Evolutionary conservation across 2,888 invertebrate genomes (phyloP).

Genomic region (Proisotoma minuta): DNA sequence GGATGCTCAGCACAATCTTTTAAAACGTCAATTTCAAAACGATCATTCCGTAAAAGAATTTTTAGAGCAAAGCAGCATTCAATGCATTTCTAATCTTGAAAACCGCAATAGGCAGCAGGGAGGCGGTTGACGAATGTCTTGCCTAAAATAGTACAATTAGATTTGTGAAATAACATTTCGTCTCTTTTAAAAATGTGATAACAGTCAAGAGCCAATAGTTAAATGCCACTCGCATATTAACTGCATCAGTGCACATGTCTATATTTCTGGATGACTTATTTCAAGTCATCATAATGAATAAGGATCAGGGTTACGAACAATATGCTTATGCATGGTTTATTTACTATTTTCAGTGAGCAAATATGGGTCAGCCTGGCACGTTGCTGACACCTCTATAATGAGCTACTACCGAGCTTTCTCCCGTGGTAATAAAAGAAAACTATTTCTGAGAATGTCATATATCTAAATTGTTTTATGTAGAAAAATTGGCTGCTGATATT

Average conservation of each 20-base stretch:
- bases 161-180: too few relatives aligned
- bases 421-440: too few relatives aligned
- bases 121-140: too few relatives aligned
- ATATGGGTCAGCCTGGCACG: slow-evolving; percentile 90
- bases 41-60: background rate
- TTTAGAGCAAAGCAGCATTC: background rate
- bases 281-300: background rate
- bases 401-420: slow-evolving; percentile 89
- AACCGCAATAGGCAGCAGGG: too few relatives aligned
- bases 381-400: slow-evolving; percentile 72
- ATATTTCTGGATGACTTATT: background rate
- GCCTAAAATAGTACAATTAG: too few relatives aligned
- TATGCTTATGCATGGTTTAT: background rate
- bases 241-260: background rate
- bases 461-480: too few relatives aligned
- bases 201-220: background rate
- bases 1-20: too few relatives aligned
- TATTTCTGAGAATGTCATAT: too few relatives aligned
- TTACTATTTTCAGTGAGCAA: slow-evolving; percentile 65
- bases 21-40: background rate
- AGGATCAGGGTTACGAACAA: background rate
- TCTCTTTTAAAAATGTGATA: too few relatives aligned
- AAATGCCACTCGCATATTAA: background rate
- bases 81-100: too few relatives aligned
- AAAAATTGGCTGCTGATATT: slow-evolving; percentile 79